phyloP scores from a whole-genome alignment of 1,140 invertebrate genomes.

The Anadara kagoshimensis region DNA sequence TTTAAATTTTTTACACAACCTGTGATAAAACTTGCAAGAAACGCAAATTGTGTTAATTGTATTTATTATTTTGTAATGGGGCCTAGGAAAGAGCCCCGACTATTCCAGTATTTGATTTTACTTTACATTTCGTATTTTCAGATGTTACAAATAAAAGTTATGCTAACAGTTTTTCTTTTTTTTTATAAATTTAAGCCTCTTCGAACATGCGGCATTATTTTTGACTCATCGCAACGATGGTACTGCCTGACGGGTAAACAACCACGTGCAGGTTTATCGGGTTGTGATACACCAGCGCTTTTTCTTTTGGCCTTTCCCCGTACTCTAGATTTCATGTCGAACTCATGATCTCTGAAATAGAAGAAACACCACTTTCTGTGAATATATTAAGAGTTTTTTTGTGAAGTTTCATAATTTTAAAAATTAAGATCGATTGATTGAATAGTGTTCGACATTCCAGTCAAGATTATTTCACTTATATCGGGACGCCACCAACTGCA shows the following conservation, averaged over 20 bases:
- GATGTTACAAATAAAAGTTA: background rate
- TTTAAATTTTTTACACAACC: too few relatives aligned
- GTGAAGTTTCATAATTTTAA: background rate
- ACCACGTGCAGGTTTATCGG: background rate
- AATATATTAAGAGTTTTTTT: background rate
- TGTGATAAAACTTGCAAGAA: too few relatives aligned
- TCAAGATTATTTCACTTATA: too few relatives aligned
- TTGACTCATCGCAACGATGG: conserved; percentile 1
- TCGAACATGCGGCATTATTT: background rate
- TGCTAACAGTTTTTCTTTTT: too few relatives aligned
- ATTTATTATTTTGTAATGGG: conserved; percentile 2
- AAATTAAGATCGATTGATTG: background rate
- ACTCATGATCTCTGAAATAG: conserved; percentile 7
- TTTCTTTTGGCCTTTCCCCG: too few relatives aligned
- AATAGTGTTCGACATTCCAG: too few relatives aligned
- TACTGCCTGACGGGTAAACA: background rate
- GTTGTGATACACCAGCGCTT: background rate
- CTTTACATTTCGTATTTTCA: background rate
- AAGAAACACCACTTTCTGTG: too few relatives aligned
- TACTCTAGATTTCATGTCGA: too few relatives aligned
- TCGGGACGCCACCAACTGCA: too few relatives aligned
- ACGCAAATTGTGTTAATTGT: background rate
- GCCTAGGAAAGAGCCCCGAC: background rate
- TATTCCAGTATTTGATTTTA: background rate
- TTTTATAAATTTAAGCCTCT: background rate